Base-by-base conservation (phyloP, 2,797 vertebrate species). In the Dipus sagitta region DNA sequence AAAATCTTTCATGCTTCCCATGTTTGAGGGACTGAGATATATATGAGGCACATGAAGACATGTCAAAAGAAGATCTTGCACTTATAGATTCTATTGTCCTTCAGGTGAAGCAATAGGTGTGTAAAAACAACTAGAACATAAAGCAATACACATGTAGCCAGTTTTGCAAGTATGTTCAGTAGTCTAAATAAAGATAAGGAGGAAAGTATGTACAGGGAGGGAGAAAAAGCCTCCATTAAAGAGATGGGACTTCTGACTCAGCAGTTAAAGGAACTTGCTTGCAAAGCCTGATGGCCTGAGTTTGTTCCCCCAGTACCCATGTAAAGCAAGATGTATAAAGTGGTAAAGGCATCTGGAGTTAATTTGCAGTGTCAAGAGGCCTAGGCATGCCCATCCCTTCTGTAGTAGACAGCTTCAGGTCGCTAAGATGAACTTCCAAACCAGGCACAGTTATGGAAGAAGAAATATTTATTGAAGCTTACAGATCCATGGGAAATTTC, bases 141-240 rank as follows among this genome's bases (percentile, higher is more conserved):
- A 65, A 68, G 54, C 34, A 60, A 3, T 75, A 58, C 62, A 34
- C 23, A 30, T 60, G 18, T 52, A 76, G 42, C 65, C 68, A 54
- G 60, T 70, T 6, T 77, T 42, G 11, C 17, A 32, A 54, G 54
- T 62, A 42, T 52, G 15, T 24, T n/a, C 23, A 42, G 32, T 42
- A 70, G 8, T 89, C 28, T 90, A 30, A 75, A 93, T 42, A 74
- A 6, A 75, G 67, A 76, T 6, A 18, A 6, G 26, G 8, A 60
- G 24, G 13, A 34, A 21, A 24, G 42, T 23, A 74, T 28, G 70
- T 47, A 42, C 3, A 94, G 24, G 71, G 70, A 24, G 60, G 4
- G 24, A 52, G 54, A 81, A 93, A 86, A 92, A 76, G 23, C 72
- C 30, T 93, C 5, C 38, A 70, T 24, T 70, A 34, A 90, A 92